Conservation (phyloP, 2,113 vertebrate genomes). For the Microtus montanus region DNA sequence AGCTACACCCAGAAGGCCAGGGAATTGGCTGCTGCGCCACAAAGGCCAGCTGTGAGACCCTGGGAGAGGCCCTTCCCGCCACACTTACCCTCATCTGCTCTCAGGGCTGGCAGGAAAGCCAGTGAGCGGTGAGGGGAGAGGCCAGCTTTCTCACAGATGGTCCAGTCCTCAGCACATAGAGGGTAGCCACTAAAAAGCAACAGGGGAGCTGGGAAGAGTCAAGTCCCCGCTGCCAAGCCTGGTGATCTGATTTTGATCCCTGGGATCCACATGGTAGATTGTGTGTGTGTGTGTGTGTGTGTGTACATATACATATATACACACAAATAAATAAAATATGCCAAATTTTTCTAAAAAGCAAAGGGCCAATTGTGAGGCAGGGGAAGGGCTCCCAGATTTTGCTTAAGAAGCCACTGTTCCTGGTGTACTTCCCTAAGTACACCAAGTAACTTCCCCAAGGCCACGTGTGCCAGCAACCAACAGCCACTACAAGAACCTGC, state of each 20-base stretch:
- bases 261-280: neutral
- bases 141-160: neutral
- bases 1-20: neutral
- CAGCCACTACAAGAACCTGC: neutral
- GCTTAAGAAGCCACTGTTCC: neutral
- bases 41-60: neutral
- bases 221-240: neutral
- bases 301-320: too few species aligned
- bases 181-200: neutral
- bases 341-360: neutral
- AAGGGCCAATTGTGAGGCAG: neutral
- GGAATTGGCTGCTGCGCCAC: neutral
- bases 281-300: too few species aligned
- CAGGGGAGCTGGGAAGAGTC: neutral
- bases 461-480: neutral
- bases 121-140: neutral
- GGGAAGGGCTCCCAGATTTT: neutral
- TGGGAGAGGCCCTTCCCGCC: neutral
- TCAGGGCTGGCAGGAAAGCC: neutral
- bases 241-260: neutral
- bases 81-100: neutral
- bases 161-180: neutral
- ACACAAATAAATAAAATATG: neutral
- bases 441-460: conserved; percentile 32
- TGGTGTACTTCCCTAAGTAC: neutral